phyloP scores from a whole-genome alignment of 2,113 vertebrate species.

The Columbina picui region DNA sequence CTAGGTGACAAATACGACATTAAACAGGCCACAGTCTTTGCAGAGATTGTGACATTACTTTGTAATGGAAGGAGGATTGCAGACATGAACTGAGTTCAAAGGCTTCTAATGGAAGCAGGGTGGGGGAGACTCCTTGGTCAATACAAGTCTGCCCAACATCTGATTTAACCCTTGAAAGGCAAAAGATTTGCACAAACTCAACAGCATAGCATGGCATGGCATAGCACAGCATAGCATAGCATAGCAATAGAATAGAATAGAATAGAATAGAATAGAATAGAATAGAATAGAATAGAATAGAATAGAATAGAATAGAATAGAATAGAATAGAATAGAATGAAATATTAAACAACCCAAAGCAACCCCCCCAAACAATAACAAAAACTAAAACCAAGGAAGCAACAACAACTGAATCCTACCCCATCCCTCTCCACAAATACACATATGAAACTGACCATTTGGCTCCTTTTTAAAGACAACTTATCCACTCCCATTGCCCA shows the following conservation, averaged over 20 bases:
- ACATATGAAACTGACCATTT: not conserved
- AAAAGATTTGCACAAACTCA: not conserved
- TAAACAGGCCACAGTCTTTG: conserved; percentile 11
- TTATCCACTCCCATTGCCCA: not conserved
- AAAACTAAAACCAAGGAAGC: not conserved
- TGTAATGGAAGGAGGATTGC: not conserved
- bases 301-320: too few relatives aligned
- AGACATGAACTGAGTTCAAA: conserved; percentile 12
- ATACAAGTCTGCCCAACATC: not conserved
- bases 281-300: too few relatives aligned
- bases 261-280: too few relatives aligned
- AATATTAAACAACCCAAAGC: too few relatives aligned
- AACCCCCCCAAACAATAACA: not conserved
- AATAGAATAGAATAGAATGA: too few relatives aligned
- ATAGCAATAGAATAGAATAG: too few relatives aligned
- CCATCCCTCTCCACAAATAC: fast-evolving
- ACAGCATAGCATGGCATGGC: not conserved
- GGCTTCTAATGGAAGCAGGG: not conserved
- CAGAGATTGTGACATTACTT: conserved; percentile 1
- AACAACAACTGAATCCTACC: not conserved
- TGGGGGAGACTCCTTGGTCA: not conserved
- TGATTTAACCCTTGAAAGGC: not conserved
- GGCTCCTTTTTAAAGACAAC: not conserved
- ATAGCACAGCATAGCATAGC: too few relatives aligned
- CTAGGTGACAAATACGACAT: conserved; percentile 29